Evolutionary conservation across 1,140 invertebrate species (phyloP), one percentile per base, ranked within the genome.

Genomic region (Octopus bimaculoides): DNA sequence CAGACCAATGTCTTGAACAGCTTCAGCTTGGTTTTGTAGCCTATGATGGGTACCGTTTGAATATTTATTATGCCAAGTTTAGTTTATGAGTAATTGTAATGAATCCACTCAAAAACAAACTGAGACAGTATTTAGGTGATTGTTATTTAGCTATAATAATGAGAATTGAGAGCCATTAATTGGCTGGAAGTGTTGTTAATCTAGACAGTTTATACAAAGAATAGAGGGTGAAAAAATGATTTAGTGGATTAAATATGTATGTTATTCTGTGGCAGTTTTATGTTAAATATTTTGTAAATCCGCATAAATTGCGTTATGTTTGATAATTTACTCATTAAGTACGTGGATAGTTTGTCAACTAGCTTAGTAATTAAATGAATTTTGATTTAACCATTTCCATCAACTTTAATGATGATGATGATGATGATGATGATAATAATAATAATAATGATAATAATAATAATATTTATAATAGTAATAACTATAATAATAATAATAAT

Each of bases 281-380:
- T 66, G 61, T 66, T n/a, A 66, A 66, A 66, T 66, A 66, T 66
- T 12, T 66, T 14, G 61, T 66, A 66, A 66, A 66, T n/a, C 61
- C n/a, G 3, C 61, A 66, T 66, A 66, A 66, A 66, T n/a, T 66
- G 61, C n/a, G 61, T n/a, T 66, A n/a, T 66, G n/a, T 66, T 12
- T 66, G 61, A 66, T 14, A 66, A 66, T 66, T 66, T 66, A 14
- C 12, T 14, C 12, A 66, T 66, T 66, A 66, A 66, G n/a, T n/a
- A 66, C n/a, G 12, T 66, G 61, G 61, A 66, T 66, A 66, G 12
- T 66, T 66, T 66, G 61, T 66, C 61, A 66, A 66, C 61, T 66
- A 66, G 12, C n/a, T 66, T 66, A 14, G 61, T 12, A 66, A 66
- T 66, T 66, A n/a, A 14, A 66, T 66, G 61, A 66, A 66, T 66